A percentile compares a stretch with the other conserved stretches of the same genome.
Conservation (phyloP, 2,888 invertebrate genomes). For the Digitonthophagus gazella region DNA sequence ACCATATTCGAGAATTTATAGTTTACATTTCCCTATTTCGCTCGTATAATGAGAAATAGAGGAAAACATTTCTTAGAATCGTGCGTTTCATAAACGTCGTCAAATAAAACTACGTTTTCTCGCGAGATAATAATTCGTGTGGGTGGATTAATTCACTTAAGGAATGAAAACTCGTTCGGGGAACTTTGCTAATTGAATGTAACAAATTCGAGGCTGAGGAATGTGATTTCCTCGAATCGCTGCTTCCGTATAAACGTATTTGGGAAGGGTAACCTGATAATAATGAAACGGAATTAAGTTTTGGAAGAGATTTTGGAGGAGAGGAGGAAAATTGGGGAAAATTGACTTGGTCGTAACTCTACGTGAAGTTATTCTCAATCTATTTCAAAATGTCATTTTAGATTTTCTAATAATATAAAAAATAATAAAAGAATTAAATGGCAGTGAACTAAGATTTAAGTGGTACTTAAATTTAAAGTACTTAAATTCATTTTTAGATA, state of each 20-base stretch:
- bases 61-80: background rate
- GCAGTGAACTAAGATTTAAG: too few species aligned
- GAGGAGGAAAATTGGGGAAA: background rate
- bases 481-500: background rate
- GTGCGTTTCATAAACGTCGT: background rate
- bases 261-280: background rate
- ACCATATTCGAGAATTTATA: background rate
- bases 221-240: background rate
- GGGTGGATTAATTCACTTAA: slow-evolving; percentile 11
- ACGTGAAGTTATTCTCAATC: too few species aligned
- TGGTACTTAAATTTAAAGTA: too few species aligned
- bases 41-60: background rate
- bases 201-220: slow-evolving; percentile 14
- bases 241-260: background rate
- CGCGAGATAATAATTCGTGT: slow-evolving; percentile 8
- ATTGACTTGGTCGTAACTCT: background rate
- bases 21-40: background rate
- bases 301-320: background rate
- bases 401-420: too few species aligned
- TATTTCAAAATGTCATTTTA: too few species aligned
- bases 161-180: slow-evolving; percentile 4
- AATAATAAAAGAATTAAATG: too few species aligned
- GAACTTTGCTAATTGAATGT: slow-evolving; percentile 14
- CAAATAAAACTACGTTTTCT: slow-evolving; percentile 7
- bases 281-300: background rate